Percentiles rank a stretch among this genome's conserved stretches.
Conservation (phyloP, 1,140 invertebrate species). For the Meloidogyne hapla region DNA sequence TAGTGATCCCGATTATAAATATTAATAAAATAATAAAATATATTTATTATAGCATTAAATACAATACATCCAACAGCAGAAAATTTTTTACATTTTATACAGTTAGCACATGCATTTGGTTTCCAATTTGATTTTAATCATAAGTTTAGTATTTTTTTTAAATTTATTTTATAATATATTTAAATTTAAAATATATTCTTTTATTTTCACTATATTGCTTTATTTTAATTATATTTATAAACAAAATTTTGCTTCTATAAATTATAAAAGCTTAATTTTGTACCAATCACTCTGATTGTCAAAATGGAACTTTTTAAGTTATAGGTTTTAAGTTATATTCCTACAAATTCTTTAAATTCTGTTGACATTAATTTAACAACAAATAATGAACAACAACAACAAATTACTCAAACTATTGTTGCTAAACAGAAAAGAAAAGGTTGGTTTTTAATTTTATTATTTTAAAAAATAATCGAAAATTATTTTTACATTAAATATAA, state of each 20-base stretch:
- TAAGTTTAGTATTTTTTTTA: background rate
- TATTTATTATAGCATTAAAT: background rate
- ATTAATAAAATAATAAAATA: too few relatives aligned
- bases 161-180: background rate
- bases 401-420: background rate
- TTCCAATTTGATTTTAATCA: slow-evolving; percentile 24
- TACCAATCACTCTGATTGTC: too few relatives aligned
- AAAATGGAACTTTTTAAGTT: too few relatives aligned
- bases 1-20: too few relatives aligned
- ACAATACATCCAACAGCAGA: slow-evolving; percentile 7
- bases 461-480: background rate
- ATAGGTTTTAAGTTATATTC: background rate
- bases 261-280: background rate
- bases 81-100: slow-evolving; percentile 16
- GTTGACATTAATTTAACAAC: background rate
- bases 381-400: slow-evolving; percentile 5
- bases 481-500: background rate
- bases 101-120: slow-evolving; percentile 20
- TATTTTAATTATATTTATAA: too few relatives aligned
- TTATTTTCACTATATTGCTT: too few relatives aligned
- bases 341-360: background rate
- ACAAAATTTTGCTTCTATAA: too few relatives aligned
- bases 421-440: background rate
- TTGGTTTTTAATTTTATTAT: slow-evolving; percentile 1
- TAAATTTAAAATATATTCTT: too few relatives aligned